These are phyloP conservation scores for Philypnodon macrostomus DNA, from an alignment of 2,797 vertebrate genomes.

Conservation along the genomic window DNA sequence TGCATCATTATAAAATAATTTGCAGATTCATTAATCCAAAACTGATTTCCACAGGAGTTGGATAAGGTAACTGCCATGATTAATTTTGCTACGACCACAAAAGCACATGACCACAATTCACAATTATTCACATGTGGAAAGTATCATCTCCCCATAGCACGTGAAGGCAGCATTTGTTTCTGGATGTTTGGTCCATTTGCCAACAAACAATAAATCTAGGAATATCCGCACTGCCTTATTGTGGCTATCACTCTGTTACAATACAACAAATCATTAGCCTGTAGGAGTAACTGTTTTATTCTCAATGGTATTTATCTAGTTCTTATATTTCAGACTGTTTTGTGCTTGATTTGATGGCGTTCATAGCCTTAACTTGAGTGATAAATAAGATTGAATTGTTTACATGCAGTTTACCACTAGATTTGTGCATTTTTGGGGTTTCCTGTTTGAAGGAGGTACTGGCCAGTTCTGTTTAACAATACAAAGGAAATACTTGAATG, in stretches of 20 bases:
- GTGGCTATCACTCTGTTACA: background rate
- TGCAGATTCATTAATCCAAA: too few species aligned
- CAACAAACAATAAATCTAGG: background rate
- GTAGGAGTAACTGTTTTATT: too few species aligned
- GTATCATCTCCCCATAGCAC: too few species aligned
- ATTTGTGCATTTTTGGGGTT: constrained; percentile 4
- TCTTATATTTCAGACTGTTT: background rate
- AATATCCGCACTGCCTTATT: constrained; percentile 4
- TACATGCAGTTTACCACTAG: background rate
- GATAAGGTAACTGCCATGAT: too few species aligned
- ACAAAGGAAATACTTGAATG: constrained; percentile 17
- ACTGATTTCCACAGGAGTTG: too few species aligned
- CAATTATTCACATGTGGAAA: too few species aligned
- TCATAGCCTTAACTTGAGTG: background rate
- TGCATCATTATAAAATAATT: too few species aligned
- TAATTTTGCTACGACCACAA: too few species aligned
- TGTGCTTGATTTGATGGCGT: background rate
- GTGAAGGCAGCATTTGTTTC: too few species aligned
- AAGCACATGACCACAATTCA: too few species aligned
- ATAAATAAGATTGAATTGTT: background rate
- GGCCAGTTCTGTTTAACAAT: background rate
- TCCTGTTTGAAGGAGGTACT: background rate
- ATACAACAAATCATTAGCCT: background rate
- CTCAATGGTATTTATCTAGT: background rate
- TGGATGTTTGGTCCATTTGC: too few species aligned